A percentile compares a stretch with the other conserved stretches of the same genome.
These are phyloP conservation scores for Tipula lateralis DNA, from an alignment of 2,888 invertebrate genomes.

Conservation along the genomic window DNA sequence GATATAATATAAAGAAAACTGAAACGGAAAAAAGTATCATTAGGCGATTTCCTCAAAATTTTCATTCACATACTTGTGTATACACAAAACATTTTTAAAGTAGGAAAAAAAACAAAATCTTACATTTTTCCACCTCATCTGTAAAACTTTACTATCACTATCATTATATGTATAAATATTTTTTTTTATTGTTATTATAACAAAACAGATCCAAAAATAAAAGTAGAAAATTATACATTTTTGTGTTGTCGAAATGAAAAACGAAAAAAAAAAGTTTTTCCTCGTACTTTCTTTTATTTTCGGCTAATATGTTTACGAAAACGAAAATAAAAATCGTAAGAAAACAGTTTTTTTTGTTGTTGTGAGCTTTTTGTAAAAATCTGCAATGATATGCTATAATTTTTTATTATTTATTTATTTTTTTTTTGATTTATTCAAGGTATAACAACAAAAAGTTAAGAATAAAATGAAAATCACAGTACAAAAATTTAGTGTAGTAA, in stretches of 20 bases:
- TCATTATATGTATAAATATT: conserved; percentile 12
- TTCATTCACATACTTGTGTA: background rate
- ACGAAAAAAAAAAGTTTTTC: background rate
- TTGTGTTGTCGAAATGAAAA: background rate
- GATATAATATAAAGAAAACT: too few species aligned
- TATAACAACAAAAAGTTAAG: conserved; percentile 7
- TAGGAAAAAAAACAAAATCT: background rate
- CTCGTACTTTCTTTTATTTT: background rate
- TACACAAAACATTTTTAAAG: background rate
- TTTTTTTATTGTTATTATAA: conserved; percentile 20
- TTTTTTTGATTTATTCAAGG: background rate
- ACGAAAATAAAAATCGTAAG: background rate
- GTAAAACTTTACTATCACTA: conserved; percentile 13
- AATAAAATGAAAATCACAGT: background rate
- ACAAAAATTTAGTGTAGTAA: conserved; percentile 21
- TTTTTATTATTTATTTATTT: too few species aligned
- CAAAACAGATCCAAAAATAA: conserved; percentile 1
- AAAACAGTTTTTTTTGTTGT: background rate
- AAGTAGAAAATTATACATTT: conserved; percentile 24
- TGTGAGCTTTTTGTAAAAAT: background rate
- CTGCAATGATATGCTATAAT: conserved; percentile 24
- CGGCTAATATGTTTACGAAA: conserved; percentile 24
- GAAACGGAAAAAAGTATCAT: background rate
- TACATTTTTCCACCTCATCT: conserved; percentile 15
- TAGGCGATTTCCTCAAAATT: background rate